These are phyloP conservation scores for Platichthys flesus DNA, from an alignment of 2,113 vertebrate genomes.

Conservation along the genomic window DNA sequence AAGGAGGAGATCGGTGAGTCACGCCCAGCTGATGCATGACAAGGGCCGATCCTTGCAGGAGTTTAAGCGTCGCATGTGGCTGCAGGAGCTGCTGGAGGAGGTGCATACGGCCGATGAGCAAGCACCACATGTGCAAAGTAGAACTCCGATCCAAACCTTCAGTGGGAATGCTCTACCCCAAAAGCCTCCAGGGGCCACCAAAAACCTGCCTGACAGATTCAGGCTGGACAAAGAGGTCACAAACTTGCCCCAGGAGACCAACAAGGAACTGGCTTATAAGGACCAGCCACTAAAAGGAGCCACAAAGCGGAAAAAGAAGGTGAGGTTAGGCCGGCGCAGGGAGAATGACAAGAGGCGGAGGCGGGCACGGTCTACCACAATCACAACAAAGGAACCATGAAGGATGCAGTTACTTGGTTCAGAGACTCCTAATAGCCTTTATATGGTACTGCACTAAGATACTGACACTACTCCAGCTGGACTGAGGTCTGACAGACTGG, in stretches of 20 bases:
- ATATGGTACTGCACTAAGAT: slow-evolving; percentile 60
- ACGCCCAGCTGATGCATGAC: slow-evolving; percentile 96
- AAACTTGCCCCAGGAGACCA: slow-evolving; percentile 93
- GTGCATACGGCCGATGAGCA: slow-evolving; percentile 93
- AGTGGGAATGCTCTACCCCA: slow-evolving; percentile 83
- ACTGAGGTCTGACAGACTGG: slow-evolving; percentile 55
- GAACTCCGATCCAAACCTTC: slow-evolving; percentile 69
- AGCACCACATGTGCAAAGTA: slow-evolving; percentile 57
- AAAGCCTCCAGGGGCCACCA: slow-evolving; percentile 88
- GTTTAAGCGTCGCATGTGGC: slow-evolving; percentile 88
- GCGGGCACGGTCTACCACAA: slow-evolving; percentile 77
- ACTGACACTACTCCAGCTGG: slow-evolving; percentile 44
- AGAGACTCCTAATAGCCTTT: slow-evolving; percentile 25
- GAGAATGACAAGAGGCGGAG: slow-evolving; percentile 92
- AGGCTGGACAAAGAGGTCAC: slow-evolving; percentile 81
- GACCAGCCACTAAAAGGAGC: slow-evolving; percentile 88
- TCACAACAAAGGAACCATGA: slow-evolving; percentile 31
- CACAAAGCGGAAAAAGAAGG: slow-evolving; percentile 92
- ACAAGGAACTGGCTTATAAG: slow-evolving; percentile 90
- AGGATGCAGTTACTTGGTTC: slow-evolving; percentile 28
- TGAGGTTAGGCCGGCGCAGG: slow-evolving; percentile 88
- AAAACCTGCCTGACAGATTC: slow-evolving; percentile 87
- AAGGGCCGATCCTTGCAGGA: slow-evolving; percentile 94
- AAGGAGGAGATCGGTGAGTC: slow-evolving; percentile 94
- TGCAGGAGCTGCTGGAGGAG: slow-evolving; percentile 91